Percentiles rank a stretch among this genome's conserved stretches.
Conservation (phyloP, 2,888 invertebrate genomes). For the Scrobipalpa atriplicella region DNA sequence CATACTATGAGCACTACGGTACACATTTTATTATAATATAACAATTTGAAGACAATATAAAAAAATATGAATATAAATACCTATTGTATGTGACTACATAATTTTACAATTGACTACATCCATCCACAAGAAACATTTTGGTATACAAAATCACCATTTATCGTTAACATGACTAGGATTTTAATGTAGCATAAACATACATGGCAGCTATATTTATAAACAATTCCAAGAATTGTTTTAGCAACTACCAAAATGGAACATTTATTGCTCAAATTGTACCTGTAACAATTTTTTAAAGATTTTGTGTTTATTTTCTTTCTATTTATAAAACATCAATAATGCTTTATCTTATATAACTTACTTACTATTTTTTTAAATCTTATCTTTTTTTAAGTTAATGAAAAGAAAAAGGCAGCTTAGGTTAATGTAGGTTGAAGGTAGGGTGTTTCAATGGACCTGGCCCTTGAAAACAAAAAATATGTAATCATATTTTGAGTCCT, state of each 20-base stretch:
- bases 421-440: no score
- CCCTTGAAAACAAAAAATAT: no score
- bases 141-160: constrained; percentile 25
- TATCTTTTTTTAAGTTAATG: no score
- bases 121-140: constrained; percentile 28
- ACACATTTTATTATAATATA: not conserved
- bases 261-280: no score
- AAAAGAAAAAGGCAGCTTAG: no score
- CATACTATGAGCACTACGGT: not conserved
- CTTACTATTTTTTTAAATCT: no score
- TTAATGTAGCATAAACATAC: not conserved
- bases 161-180: constrained; percentile 17
- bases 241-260: not conserved
- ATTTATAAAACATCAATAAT: no score
- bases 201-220: not conserved
- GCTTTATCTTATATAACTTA: not conserved
- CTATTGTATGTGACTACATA: not conserved
- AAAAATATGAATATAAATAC: constrained; percentile 3
- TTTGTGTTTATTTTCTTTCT: not conserved
- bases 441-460: no score
- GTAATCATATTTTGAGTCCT: no score
- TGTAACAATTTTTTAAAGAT: not conserved
- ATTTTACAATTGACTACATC: constrained; percentile 29
- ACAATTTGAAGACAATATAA: constrained; percentile 1
- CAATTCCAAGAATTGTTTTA: not conserved